phyloP scores from a whole-genome alignment of 1,140 invertebrate species.

The Temnothorax curvispinosus region DNA sequence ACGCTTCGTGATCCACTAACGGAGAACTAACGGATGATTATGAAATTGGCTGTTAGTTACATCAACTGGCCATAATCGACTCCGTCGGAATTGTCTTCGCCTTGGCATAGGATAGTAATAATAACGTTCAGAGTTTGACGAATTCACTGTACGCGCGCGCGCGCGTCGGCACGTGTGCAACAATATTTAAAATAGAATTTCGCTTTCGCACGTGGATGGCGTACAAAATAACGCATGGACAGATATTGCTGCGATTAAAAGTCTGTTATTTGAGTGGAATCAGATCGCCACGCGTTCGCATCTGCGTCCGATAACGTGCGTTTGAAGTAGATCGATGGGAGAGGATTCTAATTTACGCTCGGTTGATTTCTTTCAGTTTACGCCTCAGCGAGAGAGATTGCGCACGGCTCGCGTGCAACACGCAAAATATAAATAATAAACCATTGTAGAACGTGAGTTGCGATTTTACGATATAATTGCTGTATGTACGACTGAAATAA shows the following conservation, averaged over 20 bases:
- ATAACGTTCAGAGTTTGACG: conserved; percentile 34
- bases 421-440: conserved; percentile 21
- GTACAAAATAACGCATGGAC: conserved; percentile 4
- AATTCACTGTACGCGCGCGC: neutral
- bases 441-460: neutral
- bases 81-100: conserved; percentile 56
- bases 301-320: conserved; percentile 10
- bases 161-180: neutral
- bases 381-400: neutral
- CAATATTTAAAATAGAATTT: conserved; percentile 37
- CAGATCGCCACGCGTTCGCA: neutral
- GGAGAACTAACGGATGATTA: conserved; percentile 35
- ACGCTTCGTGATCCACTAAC: neutral
- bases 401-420: neutral
- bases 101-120: conserved; percentile 40
- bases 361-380: conserved; percentile 22
- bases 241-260: conserved; percentile 31
- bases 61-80: conserved; percentile 56
- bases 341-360: conserved; percentile 21
- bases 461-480: conserved; percentile 26
- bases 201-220: neutral
- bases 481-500: neutral
- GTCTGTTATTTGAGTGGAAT: conserved; percentile 28
- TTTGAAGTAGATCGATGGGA: conserved; percentile 12
- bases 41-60: conserved; percentile 56